Conservation (phyloP, 2,113 vertebrate genomes). For the Lycaon pictus region DNA sequence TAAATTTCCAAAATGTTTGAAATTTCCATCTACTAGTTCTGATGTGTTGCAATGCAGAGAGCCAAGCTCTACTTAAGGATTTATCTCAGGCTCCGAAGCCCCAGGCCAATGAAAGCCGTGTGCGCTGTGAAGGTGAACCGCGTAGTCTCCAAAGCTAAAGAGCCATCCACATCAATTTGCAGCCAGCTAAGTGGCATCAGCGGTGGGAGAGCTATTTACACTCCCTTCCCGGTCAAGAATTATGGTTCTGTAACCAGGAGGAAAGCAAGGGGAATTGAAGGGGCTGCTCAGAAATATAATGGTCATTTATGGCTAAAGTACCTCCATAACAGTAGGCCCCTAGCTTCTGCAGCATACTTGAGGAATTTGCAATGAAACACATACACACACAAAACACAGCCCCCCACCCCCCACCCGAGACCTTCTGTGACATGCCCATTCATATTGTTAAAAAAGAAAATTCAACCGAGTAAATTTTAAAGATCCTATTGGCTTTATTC, state of each 20-base stretch:
- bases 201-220: conserved; percentile 82
- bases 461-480: neutral
- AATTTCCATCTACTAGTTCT: conserved; percentile 82
- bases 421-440: neutral
- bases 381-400: neutral
- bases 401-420: neutral
- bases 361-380: conserved; percentile 60
- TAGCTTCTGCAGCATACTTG: conserved; percentile 11
- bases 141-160: conserved; percentile 81
- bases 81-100: conserved; percentile 86
- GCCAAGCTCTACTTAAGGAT: conserved; percentile 85
- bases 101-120: conserved; percentile 81
- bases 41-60: conserved; percentile 80
- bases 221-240: conserved; percentile 64
- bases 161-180: conserved; percentile 88
- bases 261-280: conserved; percentile 71
- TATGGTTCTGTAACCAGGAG: conserved; percentile 66
- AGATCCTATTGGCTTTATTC: neutral
- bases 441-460: neutral
- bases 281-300: conserved; percentile 80
- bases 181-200: conserved; percentile 86
- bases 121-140: conserved; percentile 85
- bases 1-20: conserved; percentile 86
- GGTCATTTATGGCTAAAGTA: conserved; percentile 77
- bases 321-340: conserved; percentile 60